These are phyloP conservation scores for Cuculus canorus DNA, from an alignment of 2,797 vertebrate species.

Conservation along the genomic window DNA sequence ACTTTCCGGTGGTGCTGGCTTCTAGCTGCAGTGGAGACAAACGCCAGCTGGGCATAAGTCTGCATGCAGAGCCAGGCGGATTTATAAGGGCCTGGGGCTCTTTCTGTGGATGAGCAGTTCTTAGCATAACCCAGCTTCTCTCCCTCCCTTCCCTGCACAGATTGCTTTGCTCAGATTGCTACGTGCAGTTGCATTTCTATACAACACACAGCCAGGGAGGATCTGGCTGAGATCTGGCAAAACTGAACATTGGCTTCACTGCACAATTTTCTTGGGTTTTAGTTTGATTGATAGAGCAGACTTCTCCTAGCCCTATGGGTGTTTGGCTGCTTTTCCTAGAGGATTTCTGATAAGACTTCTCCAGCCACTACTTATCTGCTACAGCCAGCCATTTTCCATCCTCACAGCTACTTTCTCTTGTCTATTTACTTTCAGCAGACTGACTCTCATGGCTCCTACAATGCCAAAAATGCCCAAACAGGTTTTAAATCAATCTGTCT, in stretches of 20 bases:
- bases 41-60: not conserved
- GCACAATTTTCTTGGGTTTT: not conserved
- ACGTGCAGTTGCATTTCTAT: not conserved
- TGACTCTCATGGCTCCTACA: not conserved
- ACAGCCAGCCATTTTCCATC: conserved; percentile 43
- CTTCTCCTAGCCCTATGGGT: conserved; percentile 17
- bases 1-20: not conserved
- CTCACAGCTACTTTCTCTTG: conserved; percentile 4
- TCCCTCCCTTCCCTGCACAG: not conserved
- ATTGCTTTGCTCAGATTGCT: not conserved
- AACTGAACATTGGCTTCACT: not conserved
- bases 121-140: not conserved
- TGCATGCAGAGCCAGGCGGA: not conserved
- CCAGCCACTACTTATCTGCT: conserved; percentile 63
- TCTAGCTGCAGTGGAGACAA: not conserved
- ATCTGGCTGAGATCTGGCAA: not conserved
- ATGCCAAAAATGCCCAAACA: not conserved
- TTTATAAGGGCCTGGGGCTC: not conserved
- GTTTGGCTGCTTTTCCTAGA: conserved; percentile 51
- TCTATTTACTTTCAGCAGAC: not conserved
- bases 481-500: not conserved
- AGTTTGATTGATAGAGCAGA: conserved; percentile 6
- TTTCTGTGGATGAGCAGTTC: not conserved
- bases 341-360: conserved; percentile 55
- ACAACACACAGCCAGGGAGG: not conserved